Evolutionary conservation across 1,140 invertebrate species (phyloP).

Genomic region (Micrasema longulum): DNA sequence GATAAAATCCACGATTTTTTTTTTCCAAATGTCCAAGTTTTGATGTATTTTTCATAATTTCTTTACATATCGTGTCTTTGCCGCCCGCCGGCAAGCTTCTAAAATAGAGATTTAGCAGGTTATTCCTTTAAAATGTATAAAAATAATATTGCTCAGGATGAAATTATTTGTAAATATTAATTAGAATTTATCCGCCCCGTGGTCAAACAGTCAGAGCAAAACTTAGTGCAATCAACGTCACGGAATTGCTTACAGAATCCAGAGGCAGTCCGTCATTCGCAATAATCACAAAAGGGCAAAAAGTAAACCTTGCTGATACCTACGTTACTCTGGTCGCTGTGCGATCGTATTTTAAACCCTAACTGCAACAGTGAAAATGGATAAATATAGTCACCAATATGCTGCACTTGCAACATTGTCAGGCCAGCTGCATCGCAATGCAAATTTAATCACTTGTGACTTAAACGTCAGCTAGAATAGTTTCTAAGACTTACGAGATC

Average conservation of each 20-base stretch:
- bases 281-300: slow-evolving; percentile 9
- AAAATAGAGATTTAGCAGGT: too few relatives aligned
- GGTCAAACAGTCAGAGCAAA: too few relatives aligned
- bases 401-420: slow-evolving; percentile 11
- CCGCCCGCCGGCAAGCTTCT: too few relatives aligned
- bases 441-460: slow-evolving; percentile 14
- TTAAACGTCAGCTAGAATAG: not conserved
- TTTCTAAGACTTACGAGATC: too few relatives aligned
- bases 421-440: slow-evolving; percentile 8
- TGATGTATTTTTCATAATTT: too few relatives aligned
- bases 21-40: too few relatives aligned
- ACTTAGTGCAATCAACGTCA: slow-evolving; percentile 9
- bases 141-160: too few relatives aligned
- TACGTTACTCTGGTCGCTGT: not conserved
- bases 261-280: not conserved
- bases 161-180: too few relatives aligned
- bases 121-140: too few relatives aligned
- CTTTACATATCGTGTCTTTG: too few relatives aligned
- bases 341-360: slow-evolving; percentile 10
- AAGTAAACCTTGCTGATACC: not conserved
- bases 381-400: slow-evolving; percentile 5
- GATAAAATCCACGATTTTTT: too few relatives aligned
- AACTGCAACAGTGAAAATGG: not conserved
- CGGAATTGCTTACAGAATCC: not conserved
- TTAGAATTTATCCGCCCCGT: too few relatives aligned